Conservation (phyloP, 2,888 invertebrate species). For the Lepidocyrtoides sp. region DNA sequence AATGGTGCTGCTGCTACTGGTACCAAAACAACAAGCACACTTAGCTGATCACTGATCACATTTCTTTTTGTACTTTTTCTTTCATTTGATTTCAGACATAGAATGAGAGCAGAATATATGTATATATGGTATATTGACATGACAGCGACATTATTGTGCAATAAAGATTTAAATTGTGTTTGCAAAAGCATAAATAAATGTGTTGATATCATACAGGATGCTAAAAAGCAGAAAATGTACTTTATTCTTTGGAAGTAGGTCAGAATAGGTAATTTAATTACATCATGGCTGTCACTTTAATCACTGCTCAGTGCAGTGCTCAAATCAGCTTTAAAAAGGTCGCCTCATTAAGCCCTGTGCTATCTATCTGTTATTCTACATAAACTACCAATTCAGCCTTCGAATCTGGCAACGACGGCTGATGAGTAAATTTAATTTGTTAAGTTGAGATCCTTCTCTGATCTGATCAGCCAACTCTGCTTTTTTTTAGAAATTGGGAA, state of each 20-base stretch:
- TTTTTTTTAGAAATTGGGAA: background rate
- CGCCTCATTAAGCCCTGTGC: background rate
- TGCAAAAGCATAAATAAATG: background rate
- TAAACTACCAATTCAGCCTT: background rate
- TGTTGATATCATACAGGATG: background rate
- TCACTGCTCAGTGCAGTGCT: constrained; percentile 19
- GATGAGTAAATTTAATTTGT: constrained; percentile 20
- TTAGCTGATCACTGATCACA: constrained; percentile 34
- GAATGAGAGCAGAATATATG: no score
- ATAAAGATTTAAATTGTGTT: background rate
- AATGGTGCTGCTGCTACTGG: background rate
- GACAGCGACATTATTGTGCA: background rate
- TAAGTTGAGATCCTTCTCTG: background rate
- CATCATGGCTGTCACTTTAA: constrained; percentile 24
- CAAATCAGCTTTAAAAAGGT: constrained; percentile 37
- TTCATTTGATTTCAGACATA: background rate
- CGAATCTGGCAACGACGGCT: background rate
- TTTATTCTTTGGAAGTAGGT: background rate
- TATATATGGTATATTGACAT: background rate
- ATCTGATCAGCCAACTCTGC: no score
- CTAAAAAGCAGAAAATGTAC: no score
- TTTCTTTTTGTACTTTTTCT: constrained; percentile 13
- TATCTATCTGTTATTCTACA: background rate
- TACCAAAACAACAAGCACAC: background rate
- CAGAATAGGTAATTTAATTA: constrained; percentile 25